Conservation (phyloP, 2,888 invertebrate species). For the Melinaea marsaeus region DNA sequence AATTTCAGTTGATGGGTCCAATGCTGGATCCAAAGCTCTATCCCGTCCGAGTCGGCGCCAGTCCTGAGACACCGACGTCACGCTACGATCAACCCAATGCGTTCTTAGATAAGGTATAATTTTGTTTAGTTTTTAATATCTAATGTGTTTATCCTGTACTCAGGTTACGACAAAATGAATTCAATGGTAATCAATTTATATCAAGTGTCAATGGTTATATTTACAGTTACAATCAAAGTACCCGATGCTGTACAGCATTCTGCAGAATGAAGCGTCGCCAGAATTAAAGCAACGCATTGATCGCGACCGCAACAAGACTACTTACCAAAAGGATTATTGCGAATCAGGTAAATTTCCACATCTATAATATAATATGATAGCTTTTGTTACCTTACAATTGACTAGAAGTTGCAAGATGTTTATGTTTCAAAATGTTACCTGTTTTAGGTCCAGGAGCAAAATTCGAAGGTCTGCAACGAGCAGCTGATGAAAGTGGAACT, state of each 20-base stretch:
- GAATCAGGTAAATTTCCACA: constrained; percentile 50
- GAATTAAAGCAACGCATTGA: constrained; percentile 79
- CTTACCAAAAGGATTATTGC: constrained; percentile 80
- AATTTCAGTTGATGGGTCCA: constrained; percentile 77
- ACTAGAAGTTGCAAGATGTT: neutral
- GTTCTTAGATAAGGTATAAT: constrained; percentile 77
- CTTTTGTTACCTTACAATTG: too few species aligned
- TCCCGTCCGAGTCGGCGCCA: constrained; percentile 75
- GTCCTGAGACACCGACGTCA: constrained; percentile 75
- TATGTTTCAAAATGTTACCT: neutral
- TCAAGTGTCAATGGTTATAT: neutral
- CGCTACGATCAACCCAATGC: constrained; percentile 79
- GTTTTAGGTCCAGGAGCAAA: constrained; percentile 71
- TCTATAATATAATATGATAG: too few species aligned
- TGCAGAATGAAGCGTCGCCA: constrained; percentile 77
- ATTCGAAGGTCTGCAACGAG: constrained; percentile 76
- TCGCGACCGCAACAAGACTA: constrained; percentile 78
- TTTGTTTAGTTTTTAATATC: neutral
- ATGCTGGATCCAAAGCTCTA: constrained; percentile 80
- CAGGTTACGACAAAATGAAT: neutral
- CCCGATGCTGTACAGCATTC: constrained; percentile 80
- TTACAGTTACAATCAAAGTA: constrained; percentile 79
- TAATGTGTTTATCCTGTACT: too few species aligned
- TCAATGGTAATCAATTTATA: neutral
- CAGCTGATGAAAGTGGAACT: constrained; percentile 73